Base-by-base conservation (phyloP, 2,888 invertebrate species). In the Lepetodrilus schrolli region DNA sequence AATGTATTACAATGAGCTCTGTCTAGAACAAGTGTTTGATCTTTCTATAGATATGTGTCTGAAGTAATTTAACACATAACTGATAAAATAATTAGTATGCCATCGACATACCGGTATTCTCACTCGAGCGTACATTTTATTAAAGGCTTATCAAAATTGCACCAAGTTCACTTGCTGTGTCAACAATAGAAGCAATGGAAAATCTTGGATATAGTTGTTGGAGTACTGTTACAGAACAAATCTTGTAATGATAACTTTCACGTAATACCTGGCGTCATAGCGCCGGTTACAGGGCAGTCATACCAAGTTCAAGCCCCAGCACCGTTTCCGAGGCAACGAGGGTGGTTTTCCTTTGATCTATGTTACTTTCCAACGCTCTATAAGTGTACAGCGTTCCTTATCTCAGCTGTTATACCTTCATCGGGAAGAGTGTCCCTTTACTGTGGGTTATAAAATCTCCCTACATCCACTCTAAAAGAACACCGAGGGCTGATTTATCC, bases 391-490 rank as follows among this genome's bases (percentile, higher is more conserved):
- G 30, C 58, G 17, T 58, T 58, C 58, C 58, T 58, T 58, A 58
- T 58, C 58, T 58, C 58, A 58, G 34, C 30, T 58, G 26, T 51
- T 58, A 58, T 58, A 58, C 58, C 58, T 30, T 58, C 58, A 34
- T 10, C 34, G 58, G 26, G 34, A 34, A 58, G 58, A 58, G 58
- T 58, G 58, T 58, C 58, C 58, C 58, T 58, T 58, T 58, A 58
- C 58, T 58, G 26, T 23, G 30, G 34, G 58, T 30, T 30, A 58
- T 58, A 58, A 34, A 58, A 30, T 26, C 58, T 58, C 58, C 58
- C 58, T 58, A 1, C 30, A 13, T 26, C 58, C 58, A 58, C 30
- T 58, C n/a, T 58, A 21, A n/a, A 58, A 58, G 58, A 58, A 58
- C 17, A 3, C 58, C 26, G 26, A 1, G 26, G 4, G 13, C 58